Conservation (phyloP, 2,888 invertebrate species). For the Pterobdella sp. region DNA sequence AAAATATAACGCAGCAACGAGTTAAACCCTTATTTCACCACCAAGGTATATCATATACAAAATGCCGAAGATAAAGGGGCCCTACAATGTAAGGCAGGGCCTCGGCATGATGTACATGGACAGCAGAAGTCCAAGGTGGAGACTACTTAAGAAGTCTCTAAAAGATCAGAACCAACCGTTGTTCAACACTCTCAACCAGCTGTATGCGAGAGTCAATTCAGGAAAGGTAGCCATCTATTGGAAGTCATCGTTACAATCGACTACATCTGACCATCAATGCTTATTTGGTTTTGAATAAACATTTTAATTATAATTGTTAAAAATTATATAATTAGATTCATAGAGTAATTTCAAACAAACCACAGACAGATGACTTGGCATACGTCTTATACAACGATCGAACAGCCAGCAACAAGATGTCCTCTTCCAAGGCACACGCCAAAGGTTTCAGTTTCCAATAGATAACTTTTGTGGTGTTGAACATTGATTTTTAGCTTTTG, state of each 20-base stretch:
- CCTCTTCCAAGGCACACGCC: conserved; percentile 26
- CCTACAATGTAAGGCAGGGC: neutral
- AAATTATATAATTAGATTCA: neutral
- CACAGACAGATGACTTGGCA: neutral
- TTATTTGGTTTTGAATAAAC: neutral
- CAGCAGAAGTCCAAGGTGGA: neutral
- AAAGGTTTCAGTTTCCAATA: conserved; percentile 14
- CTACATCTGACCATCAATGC: neutral
- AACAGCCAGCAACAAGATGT: conserved; percentile 16
- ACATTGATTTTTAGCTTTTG: too few species aligned
- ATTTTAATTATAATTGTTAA: neutral
- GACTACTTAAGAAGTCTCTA: neutral
- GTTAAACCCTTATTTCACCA: neutral
- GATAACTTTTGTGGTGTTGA: too few species aligned
- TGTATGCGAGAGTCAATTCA: neutral
- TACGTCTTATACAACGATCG: conserved; percentile 22
- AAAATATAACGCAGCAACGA: neutral
- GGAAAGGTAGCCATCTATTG: too few species aligned
- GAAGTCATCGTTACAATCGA: too few species aligned
- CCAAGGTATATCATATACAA: conserved; percentile 22
- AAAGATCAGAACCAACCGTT: conserved; percentile 10
- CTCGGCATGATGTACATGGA: conserved; percentile 24
- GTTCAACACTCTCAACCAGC: conserved; percentile 20
- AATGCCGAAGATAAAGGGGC: conserved; percentile 15
- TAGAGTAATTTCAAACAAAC: neutral